A percentile compares a stretch with the other conserved stretches of the same genome.
These are phyloP conservation scores for Chrysolina oricalcia DNA, from an alignment of 2,888 invertebrate species.

Conservation along the genomic window DNA sequence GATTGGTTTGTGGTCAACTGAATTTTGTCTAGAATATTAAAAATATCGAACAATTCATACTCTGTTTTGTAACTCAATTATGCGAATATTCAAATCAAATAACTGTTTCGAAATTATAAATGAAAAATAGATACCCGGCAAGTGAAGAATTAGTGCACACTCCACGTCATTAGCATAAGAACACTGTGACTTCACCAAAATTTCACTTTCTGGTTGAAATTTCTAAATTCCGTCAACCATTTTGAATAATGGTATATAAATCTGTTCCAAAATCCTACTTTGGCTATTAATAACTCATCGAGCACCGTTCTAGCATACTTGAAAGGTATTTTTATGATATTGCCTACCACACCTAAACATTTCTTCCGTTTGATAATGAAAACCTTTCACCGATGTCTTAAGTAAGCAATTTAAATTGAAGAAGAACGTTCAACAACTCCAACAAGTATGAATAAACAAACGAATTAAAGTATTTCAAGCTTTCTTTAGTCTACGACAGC, in stretches of 20 bases:
- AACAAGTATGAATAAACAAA: conserved; percentile 27
- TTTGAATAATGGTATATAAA: neutral
- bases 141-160: no score
- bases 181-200: neutral
- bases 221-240: neutral
- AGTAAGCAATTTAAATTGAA: conserved; percentile 46
- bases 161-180: neutral
- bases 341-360: conserved; percentile 27
- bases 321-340: conserved; percentile 27
- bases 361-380: conserved; percentile 37
- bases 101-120: no score
- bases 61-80: no score
- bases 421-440: conserved; percentile 28
- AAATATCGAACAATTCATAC: no score
- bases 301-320: conserved; percentile 13
- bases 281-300: conserved; percentile 8
- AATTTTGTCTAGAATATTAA: no score
- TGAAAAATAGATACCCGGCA: no score
- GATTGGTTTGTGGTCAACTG: no score
- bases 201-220: conserved; percentile 15
- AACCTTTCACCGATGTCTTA: conserved; percentile 39
- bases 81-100: no score
- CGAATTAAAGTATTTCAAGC: conserved; percentile 22
- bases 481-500: conserved; percentile 11
- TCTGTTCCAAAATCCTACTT: neutral